phyloP scores from a whole-genome alignment of 2,113 vertebrate genomes.

The Ptychochromis oligacanthus region DNA sequence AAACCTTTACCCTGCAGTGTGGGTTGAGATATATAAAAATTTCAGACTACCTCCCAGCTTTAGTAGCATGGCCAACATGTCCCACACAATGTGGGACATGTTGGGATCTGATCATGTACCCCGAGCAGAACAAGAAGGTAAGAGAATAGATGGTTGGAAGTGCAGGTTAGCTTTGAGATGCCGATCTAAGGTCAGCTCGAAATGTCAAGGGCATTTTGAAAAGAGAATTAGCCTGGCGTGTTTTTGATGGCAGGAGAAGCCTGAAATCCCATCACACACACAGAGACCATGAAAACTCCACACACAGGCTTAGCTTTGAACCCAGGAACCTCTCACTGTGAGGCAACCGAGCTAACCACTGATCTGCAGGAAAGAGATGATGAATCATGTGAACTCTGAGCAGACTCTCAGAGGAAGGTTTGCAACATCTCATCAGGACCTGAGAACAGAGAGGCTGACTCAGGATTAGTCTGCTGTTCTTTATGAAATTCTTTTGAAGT shows the following conservation, averaged over 20 bases:
- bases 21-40: too few species aligned
- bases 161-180: not conserved
- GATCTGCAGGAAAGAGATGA: not conserved
- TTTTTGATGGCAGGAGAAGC: not conserved
- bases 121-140: not conserved
- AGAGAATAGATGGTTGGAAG: not conserved
- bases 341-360: fast-evolving
- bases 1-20: too few species aligned
- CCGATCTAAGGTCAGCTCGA: not conserved
- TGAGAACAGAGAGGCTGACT: not conserved
- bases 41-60: too few species aligned
- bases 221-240: not conserved
- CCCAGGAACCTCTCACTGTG: not conserved
- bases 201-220: not conserved
- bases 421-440: not conserved
- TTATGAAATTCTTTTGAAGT: not conserved
- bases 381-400: not conserved
- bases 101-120: not conserved
- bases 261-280: not conserved
- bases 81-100: fast-evolving
- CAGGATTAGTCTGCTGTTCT: not conserved
- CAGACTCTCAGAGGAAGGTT: not conserved
- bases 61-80: not conserved
- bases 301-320: not conserved
- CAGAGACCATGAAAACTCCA: not conserved